Evolutionary conservation across 2,888 invertebrate species (phyloP).

Genomic region (Octonoba sinensis): DNA sequence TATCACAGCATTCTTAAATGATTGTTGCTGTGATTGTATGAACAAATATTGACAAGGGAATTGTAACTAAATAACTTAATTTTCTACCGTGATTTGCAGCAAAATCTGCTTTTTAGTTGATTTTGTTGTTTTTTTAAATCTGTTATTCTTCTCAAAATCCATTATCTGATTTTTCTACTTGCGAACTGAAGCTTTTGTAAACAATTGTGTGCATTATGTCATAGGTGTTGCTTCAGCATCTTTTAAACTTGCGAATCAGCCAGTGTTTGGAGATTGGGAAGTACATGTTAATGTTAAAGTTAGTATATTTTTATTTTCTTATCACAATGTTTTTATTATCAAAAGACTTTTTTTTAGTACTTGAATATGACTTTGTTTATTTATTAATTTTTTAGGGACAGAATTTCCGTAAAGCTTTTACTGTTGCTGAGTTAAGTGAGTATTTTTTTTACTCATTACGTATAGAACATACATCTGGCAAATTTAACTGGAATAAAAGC

Average conservation of each 20-base stretch:
- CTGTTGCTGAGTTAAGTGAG: slow-evolving; percentile 67
- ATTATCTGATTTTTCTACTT: no score
- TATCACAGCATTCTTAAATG: no score
- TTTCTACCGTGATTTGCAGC: no score
- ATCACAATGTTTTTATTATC: background rate
- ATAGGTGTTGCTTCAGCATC: slow-evolving; percentile 69
- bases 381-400: slow-evolving; percentile 44
- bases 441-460: slow-evolving; percentile 14
- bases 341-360: background rate
- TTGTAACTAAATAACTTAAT: no score
- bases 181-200: no score
- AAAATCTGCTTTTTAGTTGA: no score
- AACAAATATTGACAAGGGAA: no score
- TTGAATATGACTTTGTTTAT: background rate
- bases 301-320: slow-evolving; percentile 38
- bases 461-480: background rate
- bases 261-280: slow-evolving; percentile 71
- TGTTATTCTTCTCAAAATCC: no score
- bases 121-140: no score
- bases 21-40: no score
- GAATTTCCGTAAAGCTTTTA: slow-evolving; percentile 65
- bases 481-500: background rate
- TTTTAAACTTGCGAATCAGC: slow-evolving; percentile 69
- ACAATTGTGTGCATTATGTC: no score
- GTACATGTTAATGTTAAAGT: slow-evolving; percentile 68